Conservation (phyloP, 2,113 vertebrate genomes). For the Felis chaus region DNA sequence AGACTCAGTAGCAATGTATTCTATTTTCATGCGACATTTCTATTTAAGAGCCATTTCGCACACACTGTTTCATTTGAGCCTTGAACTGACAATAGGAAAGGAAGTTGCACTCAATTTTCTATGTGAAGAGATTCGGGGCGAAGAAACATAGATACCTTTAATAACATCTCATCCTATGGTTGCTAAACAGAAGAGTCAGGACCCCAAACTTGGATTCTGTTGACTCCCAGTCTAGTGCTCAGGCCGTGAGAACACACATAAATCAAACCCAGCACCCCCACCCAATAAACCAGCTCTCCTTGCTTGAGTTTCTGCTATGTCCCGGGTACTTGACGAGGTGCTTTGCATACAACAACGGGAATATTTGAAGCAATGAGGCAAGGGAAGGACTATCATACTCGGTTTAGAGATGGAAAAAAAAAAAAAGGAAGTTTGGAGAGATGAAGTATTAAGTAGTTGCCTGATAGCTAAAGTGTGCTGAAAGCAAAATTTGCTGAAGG, state of each 20-base stretch:
- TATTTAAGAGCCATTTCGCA: conserved; percentile 6
- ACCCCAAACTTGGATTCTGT: neutral
- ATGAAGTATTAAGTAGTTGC: neutral
- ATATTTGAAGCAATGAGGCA: neutral
- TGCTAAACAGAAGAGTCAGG: neutral
- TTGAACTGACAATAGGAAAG: neutral
- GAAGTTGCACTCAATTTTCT: neutral
- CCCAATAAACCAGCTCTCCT: neutral
- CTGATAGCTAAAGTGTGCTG: neutral
- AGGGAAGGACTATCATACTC: neutral
- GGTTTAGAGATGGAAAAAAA: neutral
- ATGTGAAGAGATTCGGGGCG: neutral
- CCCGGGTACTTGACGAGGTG: too few relatives aligned
- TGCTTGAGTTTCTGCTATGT: neutral
- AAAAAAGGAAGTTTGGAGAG: neutral
- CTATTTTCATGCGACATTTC: neutral
- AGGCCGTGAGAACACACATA: neutral
- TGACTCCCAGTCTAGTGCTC: neutral
- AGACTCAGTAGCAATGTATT: neutral
- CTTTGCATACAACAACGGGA: rapidly evolving
- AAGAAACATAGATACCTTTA: neutral
- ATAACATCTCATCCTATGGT: neutral
- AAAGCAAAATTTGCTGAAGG: neutral
- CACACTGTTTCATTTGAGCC: neutral
- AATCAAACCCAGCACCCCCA: neutral